Base-by-base conservation (phyloP, 2,113 vertebrate genomes). In the Sinocyclocheilus rhinocerous region DNA sequence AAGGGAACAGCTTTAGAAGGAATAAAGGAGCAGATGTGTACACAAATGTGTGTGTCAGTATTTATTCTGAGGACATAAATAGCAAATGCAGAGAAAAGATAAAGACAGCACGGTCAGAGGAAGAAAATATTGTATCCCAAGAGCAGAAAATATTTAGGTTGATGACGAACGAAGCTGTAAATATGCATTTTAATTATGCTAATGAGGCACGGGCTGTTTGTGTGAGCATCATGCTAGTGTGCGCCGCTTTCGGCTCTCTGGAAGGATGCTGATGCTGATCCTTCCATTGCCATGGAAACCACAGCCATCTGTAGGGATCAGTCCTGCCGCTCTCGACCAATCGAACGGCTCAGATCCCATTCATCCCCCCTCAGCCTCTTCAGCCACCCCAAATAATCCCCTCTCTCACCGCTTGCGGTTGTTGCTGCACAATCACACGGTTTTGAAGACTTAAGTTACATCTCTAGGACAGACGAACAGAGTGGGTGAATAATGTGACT, bases 251-350 rank as follows among this genome's bases (percentile, higher is more conserved):
- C 39, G 3, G 45, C 77, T 61, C 26, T n/a, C 22, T 83, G 76
- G 55, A 83, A 88, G 84, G 89, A 84, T 88, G 85, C 75, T 86
- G 84, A 91, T 92, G 91, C 92, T 89, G 88, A 85, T 76, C 89
- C 88, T 89, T 81, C 87, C 91, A 92, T 94, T 57, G 87, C 92
- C 91, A 91, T 90, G 86, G 91, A 84, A 92, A 93, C 93, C 89
- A 55, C 39, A 83, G 86, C 92, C 93, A 92, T 95, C 93, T 93
- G 93, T 91, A 90, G 89, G 91, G 92, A 93, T 93, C 91, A 93
- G 88, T 91, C 86, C 89, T 87, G 76, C 90, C 39, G 86, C 90
- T 84, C 85, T 79, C 69, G 11, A 81, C 91, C 94, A 93, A 92
- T 95, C 86, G 13, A 78, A 48, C 48, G 24, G 81, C 90, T 79